Conservation (phyloP, 2,888 invertebrate genomes). For the Tachina lurida region DNA sequence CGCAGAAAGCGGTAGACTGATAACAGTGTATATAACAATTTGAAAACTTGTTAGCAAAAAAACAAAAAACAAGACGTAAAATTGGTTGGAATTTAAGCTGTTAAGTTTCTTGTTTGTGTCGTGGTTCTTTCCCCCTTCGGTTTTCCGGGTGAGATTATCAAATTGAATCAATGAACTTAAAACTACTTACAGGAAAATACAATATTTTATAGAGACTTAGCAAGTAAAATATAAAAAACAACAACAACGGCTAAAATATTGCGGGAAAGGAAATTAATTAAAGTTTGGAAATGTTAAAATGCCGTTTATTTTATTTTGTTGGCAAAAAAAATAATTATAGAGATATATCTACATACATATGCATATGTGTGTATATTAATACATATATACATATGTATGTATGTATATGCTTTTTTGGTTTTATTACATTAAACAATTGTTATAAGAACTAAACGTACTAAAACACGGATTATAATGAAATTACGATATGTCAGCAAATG, state of each 20-base stretch:
- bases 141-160: conserved; percentile 59
- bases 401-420: too few species aligned
- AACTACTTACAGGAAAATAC: conserved; percentile 42
- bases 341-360: too few species aligned
- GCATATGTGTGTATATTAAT: too few species aligned
- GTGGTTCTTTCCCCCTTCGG: conserved; percentile 1
- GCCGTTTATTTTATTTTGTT: background rate
- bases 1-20: conserved; percentile 37
- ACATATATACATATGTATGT: too few species aligned
- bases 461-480: too few species aligned
- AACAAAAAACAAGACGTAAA: too few species aligned
- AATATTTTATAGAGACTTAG: background rate
- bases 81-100: conserved; percentile 56
- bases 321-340: too few species aligned
- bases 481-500: too few species aligned
- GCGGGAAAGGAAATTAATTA: conserved; percentile 59
- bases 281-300: conserved; percentile 45
- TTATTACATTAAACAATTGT: too few species aligned
- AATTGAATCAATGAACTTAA: conserved; percentile 69
- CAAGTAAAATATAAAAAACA: background rate
- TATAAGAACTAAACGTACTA: too few species aligned
- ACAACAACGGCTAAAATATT: conserved; percentile 7
- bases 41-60: conserved; percentile 51
- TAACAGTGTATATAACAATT: conserved; percentile 53
- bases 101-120: conserved; percentile 39